These are phyloP conservation scores for Athene cunicularia DNA, from an alignment of 2,113 vertebrate genomes.

Conservation along the genomic window DNA sequence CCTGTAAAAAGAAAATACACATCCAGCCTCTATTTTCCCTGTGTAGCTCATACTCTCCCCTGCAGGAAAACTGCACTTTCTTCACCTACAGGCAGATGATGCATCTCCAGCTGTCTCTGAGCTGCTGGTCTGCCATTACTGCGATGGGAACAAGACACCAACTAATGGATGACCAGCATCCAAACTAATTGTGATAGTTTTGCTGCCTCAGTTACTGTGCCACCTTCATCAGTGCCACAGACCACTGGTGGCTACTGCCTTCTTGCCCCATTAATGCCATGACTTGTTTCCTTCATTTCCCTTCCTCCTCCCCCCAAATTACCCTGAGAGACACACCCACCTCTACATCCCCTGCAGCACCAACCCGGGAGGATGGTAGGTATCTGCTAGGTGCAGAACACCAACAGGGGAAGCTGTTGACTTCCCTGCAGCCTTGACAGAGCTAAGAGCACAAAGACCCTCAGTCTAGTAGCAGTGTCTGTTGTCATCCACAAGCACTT, in stretches of 20 bases:
- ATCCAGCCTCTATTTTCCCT: background rate
- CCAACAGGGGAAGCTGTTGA: background rate
- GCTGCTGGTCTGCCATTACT: background rate
- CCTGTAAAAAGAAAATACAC: background rate
- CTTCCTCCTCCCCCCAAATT: background rate
- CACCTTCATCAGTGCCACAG: background rate
- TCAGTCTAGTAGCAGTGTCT: background rate
- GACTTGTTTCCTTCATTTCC: background rate
- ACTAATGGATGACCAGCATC: background rate
- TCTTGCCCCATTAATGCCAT: background rate
- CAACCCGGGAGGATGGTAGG: accelerated
- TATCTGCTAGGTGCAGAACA: background rate
- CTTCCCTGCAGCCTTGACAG: background rate
- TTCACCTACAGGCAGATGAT: background rate
- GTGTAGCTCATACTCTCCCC: background rate
- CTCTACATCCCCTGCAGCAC: background rate
- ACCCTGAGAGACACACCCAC: background rate
- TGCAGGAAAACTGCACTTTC: accelerated
- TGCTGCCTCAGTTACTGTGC: background rate
- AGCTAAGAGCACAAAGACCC: background rate
- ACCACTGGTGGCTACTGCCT: background rate
- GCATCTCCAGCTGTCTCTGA: background rate
- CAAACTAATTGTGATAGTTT: background rate
- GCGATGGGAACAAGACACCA: accelerated
- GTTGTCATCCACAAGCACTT: background rate